Base-by-base conservation (phyloP, 1,140 invertebrate species). In the Pseudomyrmex cubaensis region DNA sequence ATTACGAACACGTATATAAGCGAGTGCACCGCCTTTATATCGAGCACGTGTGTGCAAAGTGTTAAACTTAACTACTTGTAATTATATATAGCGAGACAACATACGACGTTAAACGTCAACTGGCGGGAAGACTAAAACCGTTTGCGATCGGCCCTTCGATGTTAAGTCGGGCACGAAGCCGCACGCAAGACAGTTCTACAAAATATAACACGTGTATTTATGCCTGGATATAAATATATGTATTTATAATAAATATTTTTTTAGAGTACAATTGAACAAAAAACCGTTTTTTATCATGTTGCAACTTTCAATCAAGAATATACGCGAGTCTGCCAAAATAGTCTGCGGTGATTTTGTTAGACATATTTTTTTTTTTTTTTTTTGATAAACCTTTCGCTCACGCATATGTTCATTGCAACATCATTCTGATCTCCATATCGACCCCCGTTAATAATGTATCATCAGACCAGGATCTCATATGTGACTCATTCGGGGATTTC, bases 401-500 rank as follows among this genome's bases (percentile, higher is more conserved):
- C 35, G 9, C 56, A 20, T n/a, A 22, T 17, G 17, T 35, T n/a
- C 10, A 13, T 10, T 20, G 54, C 44, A 17, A 9, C 35, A 12
- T 9, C 44, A 15, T 56, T 25, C 8, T 48, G 17, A 78, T 59
- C 20, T 72, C 54, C 46, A 5, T 46, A 46, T n/a, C 59, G 54
- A 61, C 35, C 76, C 66, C 13, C 54, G 56, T 80, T 72, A 48
- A 80, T 61, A 59, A 80, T 61, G n/a, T 20, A 10, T 70, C 76
- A 35, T 56, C 56, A 15, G 66, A 25, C 44, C 20, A 50, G 22
- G 52, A 67, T 80, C 57, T 78, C 44, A 35, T 50, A 78, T 48
- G 44, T 69, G 76, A 80, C 25, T 78, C 76, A 61, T 61, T 70
- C 46, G 44, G 76, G 66, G 54, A 80, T 80, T 80, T 80, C 54